Evolutionary conservation across 2,797 vertebrate species (phyloP), one percentile per base, ranked within the genome.

Genomic region (Microcaecilia unicolor): DNA sequence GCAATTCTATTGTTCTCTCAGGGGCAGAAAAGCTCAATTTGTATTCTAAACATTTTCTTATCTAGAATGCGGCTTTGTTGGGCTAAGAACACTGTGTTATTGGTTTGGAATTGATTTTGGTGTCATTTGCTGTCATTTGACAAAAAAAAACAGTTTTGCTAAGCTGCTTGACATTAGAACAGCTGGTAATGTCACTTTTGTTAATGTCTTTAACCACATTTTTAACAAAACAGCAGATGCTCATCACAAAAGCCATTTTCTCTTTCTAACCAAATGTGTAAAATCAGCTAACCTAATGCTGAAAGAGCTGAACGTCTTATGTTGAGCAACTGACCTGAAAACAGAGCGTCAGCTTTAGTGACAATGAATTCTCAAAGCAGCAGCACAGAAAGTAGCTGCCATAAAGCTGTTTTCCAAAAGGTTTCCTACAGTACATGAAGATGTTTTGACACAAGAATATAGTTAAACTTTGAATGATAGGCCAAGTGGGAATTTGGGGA

Each of bases 211-310:
- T 84, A 83, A 72, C 70, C 70, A 67, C 73, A 72, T 77, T 85
- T 78, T 81, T 78, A 80, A 78, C 76, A 79, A 75, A 76, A 74
- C 78, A 83, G 77, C 90, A 92, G 85, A 88, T 89, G 89, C 81
- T 82, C 70, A 55, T 71, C 74, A 80, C 83, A 78, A 80, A 80
- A 85, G 71, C 67, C 66, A 69, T 81, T 86, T 86, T 86, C 75
- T 80, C 83, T 74, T 75, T 70, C 64, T 61, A 41, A 61, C 50
- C 19, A 39, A 72, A 61, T 68, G 58, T 72, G 50, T 64, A 39
- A 64, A 70, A 71, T 65, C 55, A 52, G 60, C 48, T 39, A 58
- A 53, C 24, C 44, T 42, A 31, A 39, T 43, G 48, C 54, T 52
- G 55, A 44, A 57, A 45, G 52, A 57, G 28, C 32, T 15, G 31